Conservation (phyloP, 2,888 invertebrate species). For the Noctua janthina region DNA sequence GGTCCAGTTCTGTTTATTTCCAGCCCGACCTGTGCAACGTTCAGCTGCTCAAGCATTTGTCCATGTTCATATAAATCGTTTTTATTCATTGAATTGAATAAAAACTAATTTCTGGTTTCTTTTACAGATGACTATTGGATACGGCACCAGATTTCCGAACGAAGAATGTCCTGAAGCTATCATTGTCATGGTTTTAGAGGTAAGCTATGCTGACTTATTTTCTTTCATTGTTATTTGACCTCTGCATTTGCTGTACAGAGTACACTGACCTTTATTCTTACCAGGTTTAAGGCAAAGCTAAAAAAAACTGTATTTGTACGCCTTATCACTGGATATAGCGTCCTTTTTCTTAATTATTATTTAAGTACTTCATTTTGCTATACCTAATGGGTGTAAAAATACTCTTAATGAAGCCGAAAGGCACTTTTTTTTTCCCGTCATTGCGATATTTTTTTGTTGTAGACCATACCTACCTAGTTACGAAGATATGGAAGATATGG, state of each 20-base stretch:
- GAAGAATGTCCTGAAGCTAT: conserved; percentile 96
- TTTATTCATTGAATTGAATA: background rate
- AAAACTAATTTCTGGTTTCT: background rate
- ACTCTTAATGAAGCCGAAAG: too few species aligned
- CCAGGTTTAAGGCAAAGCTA: too few species aligned
- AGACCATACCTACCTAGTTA: too few species aligned
- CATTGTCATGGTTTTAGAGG: conserved; percentile 95
- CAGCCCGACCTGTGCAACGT: background rate
- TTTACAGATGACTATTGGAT: conserved; percentile 94
- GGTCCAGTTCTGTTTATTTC: too few species aligned
- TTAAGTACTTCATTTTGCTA: too few species aligned
- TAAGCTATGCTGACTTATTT: conserved; percentile 71
- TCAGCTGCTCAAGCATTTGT: background rate
- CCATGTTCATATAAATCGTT: background rate
- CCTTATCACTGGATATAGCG: too few species aligned
- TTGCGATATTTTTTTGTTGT: too few species aligned
- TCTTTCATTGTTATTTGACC: background rate
- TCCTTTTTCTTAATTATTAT: background rate
- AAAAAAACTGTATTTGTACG: too few species aligned
- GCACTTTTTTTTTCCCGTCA: too few species aligned
- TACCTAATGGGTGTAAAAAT: too few species aligned
- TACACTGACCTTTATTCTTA: background rate
- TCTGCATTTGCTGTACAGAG: background rate
- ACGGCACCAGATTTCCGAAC: conserved; percentile 94
- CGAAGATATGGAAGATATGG: too few species aligned